Evolutionary conservation across 2,797 vertebrate genomes (phyloP).

Genomic region (Telmatherina bonti): DNA sequence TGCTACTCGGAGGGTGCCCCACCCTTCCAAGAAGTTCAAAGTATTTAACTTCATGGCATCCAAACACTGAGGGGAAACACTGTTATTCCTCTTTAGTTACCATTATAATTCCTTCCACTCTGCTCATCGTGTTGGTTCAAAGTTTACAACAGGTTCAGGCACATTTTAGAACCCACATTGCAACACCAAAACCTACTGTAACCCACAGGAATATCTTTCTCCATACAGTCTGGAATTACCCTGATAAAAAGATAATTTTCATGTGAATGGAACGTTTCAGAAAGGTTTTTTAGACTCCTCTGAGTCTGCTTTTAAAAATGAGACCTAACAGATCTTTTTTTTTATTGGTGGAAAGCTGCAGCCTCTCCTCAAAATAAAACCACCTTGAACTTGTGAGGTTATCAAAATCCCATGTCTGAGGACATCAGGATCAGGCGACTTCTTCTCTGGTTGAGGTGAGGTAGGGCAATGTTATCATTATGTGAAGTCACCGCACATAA

Average conservation of each 20-base stretch:
- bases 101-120: neutral
- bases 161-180: neutral
- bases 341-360: neutral
- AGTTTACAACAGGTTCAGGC: neutral
- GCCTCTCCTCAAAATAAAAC: neutral
- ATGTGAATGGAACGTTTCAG: neutral
- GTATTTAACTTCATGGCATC: too few species aligned
- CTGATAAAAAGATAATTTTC: neutral
- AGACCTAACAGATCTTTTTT: neutral
- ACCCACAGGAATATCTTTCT: neutral
- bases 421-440: neutral
- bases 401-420: neutral
- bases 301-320: neutral
- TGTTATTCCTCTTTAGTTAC: neutral
- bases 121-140: neutral
- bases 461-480: neutral
- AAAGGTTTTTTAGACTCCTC: neutral
- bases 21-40: too few species aligned
- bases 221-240: neutral
- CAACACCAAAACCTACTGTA: neutral
- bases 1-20: too few species aligned
- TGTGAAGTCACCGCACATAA: neutral
- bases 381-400: neutral
- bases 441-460: neutral
- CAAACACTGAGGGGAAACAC: too few species aligned